phyloP scores from a whole-genome alignment of 2,113 vertebrate genomes.

The Meriones unguiculatus region DNA sequence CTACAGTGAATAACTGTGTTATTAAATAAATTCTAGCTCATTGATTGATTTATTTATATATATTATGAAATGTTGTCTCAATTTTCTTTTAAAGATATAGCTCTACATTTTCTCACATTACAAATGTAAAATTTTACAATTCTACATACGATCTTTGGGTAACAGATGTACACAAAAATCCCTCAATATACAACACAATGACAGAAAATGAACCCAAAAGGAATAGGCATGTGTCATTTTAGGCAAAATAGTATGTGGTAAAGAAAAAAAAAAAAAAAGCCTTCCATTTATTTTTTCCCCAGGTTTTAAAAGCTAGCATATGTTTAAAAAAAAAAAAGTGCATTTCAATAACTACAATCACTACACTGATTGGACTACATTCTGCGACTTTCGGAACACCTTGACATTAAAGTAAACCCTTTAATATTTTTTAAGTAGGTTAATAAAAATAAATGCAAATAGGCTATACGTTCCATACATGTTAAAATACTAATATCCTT shows the following conservation, averaged over 20 bases:
- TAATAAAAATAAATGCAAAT: slow-evolving; percentile 52
- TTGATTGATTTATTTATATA: slow-evolving; percentile 41
- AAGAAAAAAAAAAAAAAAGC: slow-evolving; percentile 41
- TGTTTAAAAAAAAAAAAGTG: not conserved
- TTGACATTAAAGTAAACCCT: not conserved
- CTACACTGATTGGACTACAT: not conserved
- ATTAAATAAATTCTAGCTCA: slow-evolving; percentile 62
- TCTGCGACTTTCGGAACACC: not conserved
- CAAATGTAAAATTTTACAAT: slow-evolving; percentile 58
- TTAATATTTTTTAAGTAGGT: not conserved
- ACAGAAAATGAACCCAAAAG: slow-evolving; percentile 56
- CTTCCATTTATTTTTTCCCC: not conserved
- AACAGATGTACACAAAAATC: slow-evolving; percentile 41
- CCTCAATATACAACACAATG: slow-evolving; percentile 66
- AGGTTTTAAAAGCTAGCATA: not conserved
- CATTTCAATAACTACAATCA: not conserved
- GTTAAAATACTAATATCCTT: slow-evolving; percentile 48
- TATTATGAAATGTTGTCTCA: not conserved
- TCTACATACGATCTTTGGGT: slow-evolving; percentile 58
- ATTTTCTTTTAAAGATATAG: slow-evolving; percentile 48
- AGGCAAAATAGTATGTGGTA: slow-evolving; percentile 39
- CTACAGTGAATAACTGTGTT: slow-evolving; percentile 40
- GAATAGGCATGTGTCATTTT: slow-evolving; percentile 51
- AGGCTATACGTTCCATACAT: slow-evolving; percentile 1
- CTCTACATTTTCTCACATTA: slow-evolving; percentile 58